phyloP scores from a whole-genome alignment of 23 tunicate genomes.

The Diplosoma virens region DNA sequence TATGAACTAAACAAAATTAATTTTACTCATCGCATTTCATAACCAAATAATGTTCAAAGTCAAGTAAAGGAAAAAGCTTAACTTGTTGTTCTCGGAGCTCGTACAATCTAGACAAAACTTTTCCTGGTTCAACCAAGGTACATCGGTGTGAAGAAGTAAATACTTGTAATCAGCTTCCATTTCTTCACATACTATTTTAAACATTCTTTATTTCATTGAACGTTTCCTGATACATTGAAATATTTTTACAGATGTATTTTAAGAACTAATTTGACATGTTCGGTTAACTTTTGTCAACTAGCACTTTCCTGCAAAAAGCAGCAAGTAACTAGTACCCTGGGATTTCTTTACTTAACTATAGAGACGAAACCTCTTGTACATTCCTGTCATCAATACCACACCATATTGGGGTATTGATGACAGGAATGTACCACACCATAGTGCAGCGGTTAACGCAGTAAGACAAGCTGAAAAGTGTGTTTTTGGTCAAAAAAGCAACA shows the following conservation, averaged over 20 bases:
- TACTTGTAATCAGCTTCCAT: constrained; percentile 19
- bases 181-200: not conserved
- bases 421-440: too few relatives aligned
- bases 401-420: too few relatives aligned
- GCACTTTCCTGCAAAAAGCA: not conserved
- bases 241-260: not conserved
- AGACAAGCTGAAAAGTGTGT: too few relatives aligned
- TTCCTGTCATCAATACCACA: too few relatives aligned
- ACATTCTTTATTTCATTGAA: constrained; percentile 9
- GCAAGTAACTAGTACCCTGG: not conserved
- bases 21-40: not conserved
- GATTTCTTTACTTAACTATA: not conserved
- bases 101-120: not conserved
- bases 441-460: too few relatives aligned
- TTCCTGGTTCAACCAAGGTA: not conserved
- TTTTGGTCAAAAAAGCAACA: too few relatives aligned
- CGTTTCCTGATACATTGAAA: not conserved
- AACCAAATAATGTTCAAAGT: not conserved
- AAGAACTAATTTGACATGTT: not conserved
- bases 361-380: too few relatives aligned
- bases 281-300: constrained; percentile 21
- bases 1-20: not conserved
- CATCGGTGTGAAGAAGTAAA: not conserved
- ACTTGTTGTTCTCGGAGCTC: not conserved
- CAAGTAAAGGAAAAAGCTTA: not conserved